Evolutionary conservation across 2,888 invertebrate genomes (phyloP), one percentile per base, ranked within the genome.

Genomic region (Lottia scabra): DNA sequence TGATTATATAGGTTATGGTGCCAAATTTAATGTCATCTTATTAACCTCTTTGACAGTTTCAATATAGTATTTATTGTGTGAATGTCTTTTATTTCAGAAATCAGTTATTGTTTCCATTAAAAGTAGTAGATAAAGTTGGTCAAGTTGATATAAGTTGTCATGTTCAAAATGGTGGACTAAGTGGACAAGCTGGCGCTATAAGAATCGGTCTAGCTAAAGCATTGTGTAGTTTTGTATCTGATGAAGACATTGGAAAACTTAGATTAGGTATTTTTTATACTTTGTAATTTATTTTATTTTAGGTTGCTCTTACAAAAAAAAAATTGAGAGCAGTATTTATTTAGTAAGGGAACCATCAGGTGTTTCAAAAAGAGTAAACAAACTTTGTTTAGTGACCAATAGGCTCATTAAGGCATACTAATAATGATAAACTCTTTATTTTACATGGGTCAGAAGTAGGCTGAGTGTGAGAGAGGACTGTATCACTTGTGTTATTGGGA

Each of bases 151-250:
- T 98, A 30, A 95, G 94, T 87, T 96, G 95, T 63, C 73, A 65
- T 2, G 85, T 87, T 12, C 63, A 70, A 1, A 78, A 77, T 3
- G 85, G 82, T 10, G 87, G 88, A 6, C 91, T 92, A 46, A 93
- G 94, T 19, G 94, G 95, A 0, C 95, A 96, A 90, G 93, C 97
- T n/a, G 96, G 96, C 56, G 96, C 96, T 67, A 92, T 98, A 73
- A 93, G 98, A 75, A 94, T 94, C 92, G 97, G 95, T 30, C 93
- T 98, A 73, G 92, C 97, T n/a, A 93, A 93, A 92, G 93, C 94
- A 30, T 91, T 98, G 70, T 92, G 94, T 70, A 94, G 95, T 88
- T 96, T 97, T 91, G 93, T 97, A 23, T 94, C 94, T 81, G 89
- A 91, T 74, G 93, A 93, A 23, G 93, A 92, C 91, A 90, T 94